Conservation (phyloP, 2,797 vertebrate species). For the Sebastes matsubarae region DNA sequence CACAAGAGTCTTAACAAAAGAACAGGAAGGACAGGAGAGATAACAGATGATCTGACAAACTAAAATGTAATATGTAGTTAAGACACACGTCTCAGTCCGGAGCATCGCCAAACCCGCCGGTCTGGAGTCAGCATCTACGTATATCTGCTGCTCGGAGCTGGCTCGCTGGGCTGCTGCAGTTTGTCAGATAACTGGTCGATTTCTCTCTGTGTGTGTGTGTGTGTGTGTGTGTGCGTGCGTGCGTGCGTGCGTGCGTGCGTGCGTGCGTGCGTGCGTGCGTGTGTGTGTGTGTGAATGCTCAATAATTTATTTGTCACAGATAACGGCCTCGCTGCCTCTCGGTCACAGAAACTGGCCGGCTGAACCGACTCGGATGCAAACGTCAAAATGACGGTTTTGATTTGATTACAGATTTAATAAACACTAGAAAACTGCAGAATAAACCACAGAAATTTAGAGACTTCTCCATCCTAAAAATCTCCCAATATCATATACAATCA, state of each 20-base stretch:
- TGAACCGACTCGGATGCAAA: background rate
- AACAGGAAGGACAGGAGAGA: background rate
- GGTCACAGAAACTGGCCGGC: background rate
- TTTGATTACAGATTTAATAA: background rate
- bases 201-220: too few relatives aligned
- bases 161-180: background rate
- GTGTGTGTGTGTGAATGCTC: background rate
- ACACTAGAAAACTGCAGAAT: background rate
- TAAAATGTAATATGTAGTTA: background rate
- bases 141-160: background rate
- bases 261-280: background rate
- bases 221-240: background rate
- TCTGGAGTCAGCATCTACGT: background rate
- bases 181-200: background rate
- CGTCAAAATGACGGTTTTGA: background rate
- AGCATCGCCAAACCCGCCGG: background rate
- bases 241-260: background rate
- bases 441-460: background rate
- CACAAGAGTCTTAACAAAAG: background rate
- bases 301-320: conserved; percentile 13
- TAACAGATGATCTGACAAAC: background rate
- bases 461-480: background rate
- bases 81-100: background rate
- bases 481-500: too few relatives aligned
- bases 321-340: background rate